These are phyloP conservation scores for Drosophila diplacantha DNA, from an alignment of 2,888 invertebrate genomes.

Conservation along the genomic window DNA sequence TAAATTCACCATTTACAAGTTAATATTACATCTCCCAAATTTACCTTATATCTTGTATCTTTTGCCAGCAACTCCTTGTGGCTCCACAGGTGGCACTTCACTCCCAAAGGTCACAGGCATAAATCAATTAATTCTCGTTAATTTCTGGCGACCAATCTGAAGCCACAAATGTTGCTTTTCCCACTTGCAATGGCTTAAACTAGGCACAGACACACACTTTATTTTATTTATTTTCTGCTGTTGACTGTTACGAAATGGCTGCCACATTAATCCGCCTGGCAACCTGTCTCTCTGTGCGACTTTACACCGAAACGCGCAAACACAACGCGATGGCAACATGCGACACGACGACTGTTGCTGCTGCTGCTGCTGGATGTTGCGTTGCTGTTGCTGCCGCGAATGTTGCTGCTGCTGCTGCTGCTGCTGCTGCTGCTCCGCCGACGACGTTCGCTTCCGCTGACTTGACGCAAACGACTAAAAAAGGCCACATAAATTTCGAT, in stretches of 20 bases:
- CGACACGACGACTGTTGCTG: constrained; percentile 21
- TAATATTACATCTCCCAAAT: no score
- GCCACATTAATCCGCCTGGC: constrained; percentile 18
- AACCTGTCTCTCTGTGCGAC: constrained; percentile 24
- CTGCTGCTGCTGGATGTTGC: constrained; percentile 10
- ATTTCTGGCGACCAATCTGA: constrained; percentile 1
- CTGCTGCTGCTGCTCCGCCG: constrained; percentile 42
- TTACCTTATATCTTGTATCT: constrained; percentile 21
- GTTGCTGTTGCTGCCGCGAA: constrained; percentile 3
- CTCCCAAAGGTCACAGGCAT: constrained; percentile 28
- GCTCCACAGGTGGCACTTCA: constrained; percentile 24
- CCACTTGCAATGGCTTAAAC: constrained; percentile 27
- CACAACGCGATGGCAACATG: constrained; percentile 15
- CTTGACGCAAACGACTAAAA: constrained; percentile 72
- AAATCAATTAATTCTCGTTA: constrained; percentile 13
- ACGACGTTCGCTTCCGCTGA: constrained; percentile 72
- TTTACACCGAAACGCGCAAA: constrained; percentile 18
- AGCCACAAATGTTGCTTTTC: constrained; percentile 11
- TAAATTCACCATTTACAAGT: no score
- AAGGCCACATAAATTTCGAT: constrained; percentile 73
- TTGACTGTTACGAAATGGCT: constrained; percentile 33
- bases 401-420: constrained; percentile 32
- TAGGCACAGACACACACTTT: constrained; percentile 31
- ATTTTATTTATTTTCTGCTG: constrained; percentile 6
- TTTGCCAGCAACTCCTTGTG: constrained; percentile 6